Evolutionary conservation across 2,797 vertebrate genomes (phyloP).

Genomic region (Acipenser ruthenus): DNA sequence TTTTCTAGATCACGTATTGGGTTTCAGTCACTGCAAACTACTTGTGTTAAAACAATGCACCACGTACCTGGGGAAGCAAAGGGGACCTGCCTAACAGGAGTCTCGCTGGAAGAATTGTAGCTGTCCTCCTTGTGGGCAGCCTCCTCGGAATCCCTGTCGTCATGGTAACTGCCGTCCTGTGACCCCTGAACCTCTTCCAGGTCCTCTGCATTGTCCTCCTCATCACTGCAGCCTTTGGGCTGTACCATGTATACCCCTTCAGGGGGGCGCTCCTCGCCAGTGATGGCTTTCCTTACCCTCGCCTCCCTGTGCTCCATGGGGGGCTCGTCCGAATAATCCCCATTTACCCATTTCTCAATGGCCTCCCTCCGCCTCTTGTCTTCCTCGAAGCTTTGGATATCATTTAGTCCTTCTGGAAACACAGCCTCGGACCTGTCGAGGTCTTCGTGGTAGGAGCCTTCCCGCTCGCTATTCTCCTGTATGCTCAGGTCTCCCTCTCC

Average conservation of each 20-base stretch:
- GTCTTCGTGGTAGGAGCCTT: conserved; percentile 61
- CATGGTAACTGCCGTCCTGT: conserved; percentile 62
- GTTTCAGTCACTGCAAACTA: too few relatives aligned
- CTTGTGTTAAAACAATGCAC: not conserved
- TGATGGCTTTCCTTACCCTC: conserved; percentile 48
- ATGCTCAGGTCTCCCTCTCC: conserved; percentile 59
- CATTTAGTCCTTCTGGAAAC: conserved; percentile 61
- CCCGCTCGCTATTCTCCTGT: conserved; percentile 64
- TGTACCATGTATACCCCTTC: conserved; percentile 97
- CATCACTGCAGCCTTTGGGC: conserved; percentile 92
- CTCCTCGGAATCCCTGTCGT: conserved; percentile 70
- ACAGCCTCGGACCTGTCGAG: conserved; percentile 51
- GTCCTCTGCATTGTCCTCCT: conserved; percentile 74
- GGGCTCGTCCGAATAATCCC: conserved; percentile 86
- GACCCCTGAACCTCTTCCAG: conserved; percentile 48
- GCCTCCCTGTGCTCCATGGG: conserved; percentile 36
- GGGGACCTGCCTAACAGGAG: conserved; percentile 58
- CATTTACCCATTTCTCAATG: conserved; percentile 98
- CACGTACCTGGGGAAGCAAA: conserved; percentile 65
- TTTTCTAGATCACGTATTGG: too few relatives aligned
- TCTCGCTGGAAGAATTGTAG: conserved; percentile 55
- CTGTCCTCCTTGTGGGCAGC: conserved; percentile 62
- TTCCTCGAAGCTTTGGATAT: conserved; percentile 78
- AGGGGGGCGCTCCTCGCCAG: conserved; percentile 68
- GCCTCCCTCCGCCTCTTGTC: conserved; percentile 90